Evolutionary conservation across 1,140 invertebrate genomes (phyloP).

Genomic region (Aphaenogaster rudis): DNA sequence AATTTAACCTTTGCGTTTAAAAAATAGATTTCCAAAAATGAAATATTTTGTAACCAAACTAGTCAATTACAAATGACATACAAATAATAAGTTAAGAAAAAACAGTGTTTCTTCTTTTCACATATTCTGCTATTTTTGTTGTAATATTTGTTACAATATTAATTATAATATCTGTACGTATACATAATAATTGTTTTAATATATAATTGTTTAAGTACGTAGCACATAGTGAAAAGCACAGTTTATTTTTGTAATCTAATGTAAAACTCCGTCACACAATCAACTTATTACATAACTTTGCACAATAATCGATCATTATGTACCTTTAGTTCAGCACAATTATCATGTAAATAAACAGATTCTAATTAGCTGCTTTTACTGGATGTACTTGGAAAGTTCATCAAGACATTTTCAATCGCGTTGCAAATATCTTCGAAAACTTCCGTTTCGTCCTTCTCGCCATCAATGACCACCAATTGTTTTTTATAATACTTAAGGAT

Average conservation of each 20-base stretch:
- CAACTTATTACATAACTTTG: constrained; percentile 8
- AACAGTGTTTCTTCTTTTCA: neutral
- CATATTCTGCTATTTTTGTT: neutral
- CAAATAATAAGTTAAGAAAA: neutral
- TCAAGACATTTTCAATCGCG: constrained; percentile 38
- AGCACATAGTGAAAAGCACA: neutral
- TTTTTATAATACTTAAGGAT: constrained; percentile 65
- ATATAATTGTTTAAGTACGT: neutral
- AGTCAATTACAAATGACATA: neutral
- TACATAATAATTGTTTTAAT: constrained; percentile 35
- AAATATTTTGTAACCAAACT: neutral
- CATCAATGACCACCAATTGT: constrained; percentile 59
- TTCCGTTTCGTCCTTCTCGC: constrained; percentile 28
- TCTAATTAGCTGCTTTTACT: neutral
- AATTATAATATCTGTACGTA: neutral
- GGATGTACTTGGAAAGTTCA: constrained; percentile 3
- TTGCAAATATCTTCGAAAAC: constrained; percentile 57
- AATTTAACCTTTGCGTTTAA: neutral
- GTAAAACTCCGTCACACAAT: neutral
- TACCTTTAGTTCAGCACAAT: neutral
- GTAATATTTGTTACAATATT: constrained; percentile 16
- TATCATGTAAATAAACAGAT: neutral
- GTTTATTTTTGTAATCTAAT: neutral
- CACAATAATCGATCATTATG: neutral
- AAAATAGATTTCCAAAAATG: neutral